These are phyloP conservation scores for Drosophila falleni DNA, from an alignment of 2,888 invertebrate species.

Conservation along the genomic window DNA sequence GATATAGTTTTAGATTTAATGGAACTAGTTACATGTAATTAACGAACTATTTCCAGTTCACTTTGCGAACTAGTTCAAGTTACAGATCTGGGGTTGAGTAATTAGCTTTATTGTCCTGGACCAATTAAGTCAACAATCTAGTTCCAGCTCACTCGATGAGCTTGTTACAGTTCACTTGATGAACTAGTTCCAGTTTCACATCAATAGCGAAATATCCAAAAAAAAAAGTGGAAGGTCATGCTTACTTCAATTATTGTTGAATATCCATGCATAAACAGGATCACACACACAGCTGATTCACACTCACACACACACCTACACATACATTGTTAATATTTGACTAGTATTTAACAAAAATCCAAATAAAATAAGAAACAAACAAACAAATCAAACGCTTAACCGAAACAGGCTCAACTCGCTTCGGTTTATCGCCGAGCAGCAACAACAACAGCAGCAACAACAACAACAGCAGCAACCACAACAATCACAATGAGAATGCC, in stretches of 20 bases:
- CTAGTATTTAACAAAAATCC: conserved; percentile 66
- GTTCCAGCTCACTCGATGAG: too few species aligned
- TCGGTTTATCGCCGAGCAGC: conserved; percentile 77
- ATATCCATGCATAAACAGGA: conserved; percentile 64
- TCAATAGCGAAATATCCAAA: neutral
- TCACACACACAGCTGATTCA: conserved; percentile 31
- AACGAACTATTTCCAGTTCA: too few species aligned
- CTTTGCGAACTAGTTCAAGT: too few species aligned
- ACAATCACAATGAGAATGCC: conserved; percentile 57
- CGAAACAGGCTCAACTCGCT: conserved; percentile 86
- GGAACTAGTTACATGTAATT: too few species aligned
- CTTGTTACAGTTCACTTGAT: too few species aligned
- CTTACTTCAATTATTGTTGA: conserved; percentile 41
- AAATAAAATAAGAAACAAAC: conserved; percentile 47
- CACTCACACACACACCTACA: conserved; percentile 34
- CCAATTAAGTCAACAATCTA: neutral
- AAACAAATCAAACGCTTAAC: conserved; percentile 76
- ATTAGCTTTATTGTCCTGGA: neutral
- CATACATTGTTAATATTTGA: conserved; percentile 52
- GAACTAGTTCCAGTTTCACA: neutral
- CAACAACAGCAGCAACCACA: conserved; percentile 38
- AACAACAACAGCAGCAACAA: conserved; percentile 36
- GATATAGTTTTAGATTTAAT: too few species aligned
- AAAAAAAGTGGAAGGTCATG: conserved; percentile 15
- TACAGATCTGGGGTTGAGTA: too few species aligned